Conservation (phyloP, 2,797 vertebrate species). For the Myotis planiceps region DNA sequence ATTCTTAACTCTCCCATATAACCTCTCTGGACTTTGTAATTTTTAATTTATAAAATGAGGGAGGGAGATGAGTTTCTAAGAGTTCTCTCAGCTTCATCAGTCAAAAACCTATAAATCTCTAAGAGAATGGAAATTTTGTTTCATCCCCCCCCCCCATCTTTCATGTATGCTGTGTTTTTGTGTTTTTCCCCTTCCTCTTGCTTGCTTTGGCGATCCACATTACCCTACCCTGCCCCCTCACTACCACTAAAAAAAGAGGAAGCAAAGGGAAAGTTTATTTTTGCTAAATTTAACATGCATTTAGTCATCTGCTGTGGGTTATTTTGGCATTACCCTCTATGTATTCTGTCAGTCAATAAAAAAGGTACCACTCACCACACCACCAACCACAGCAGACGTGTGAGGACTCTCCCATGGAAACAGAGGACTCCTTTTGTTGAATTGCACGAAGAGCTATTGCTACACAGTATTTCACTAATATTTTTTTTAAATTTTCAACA, state of each 20-base stretch:
- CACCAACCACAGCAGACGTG: not conserved
- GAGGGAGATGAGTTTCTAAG: not conserved
- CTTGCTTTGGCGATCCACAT: not conserved
- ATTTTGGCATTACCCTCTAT: conserved; percentile 35
- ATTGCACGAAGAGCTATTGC: not conserved
- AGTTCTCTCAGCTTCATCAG: not conserved
- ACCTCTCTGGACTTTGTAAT: not conserved
- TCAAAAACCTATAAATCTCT: not conserved
- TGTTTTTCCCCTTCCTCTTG: not conserved
- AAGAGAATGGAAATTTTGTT: not conserved
- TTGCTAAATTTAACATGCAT: conserved; percentile 25
- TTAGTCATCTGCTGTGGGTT: conserved; percentile 25
- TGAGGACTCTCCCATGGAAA: not conserved
- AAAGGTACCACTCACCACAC: not conserved
- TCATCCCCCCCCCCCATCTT: not conserved
- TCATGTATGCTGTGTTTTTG: not conserved
- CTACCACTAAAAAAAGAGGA: not conserved
- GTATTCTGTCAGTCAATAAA: conserved; percentile 61
- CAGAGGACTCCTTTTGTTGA: not conserved
- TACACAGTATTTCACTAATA: not conserved
- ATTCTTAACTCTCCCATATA: not conserved
- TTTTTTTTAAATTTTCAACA: conserved; percentile 18
- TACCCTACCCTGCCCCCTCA: not conserved
- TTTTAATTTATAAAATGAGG: not conserved
- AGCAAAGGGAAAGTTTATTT: not conserved